Base-by-base conservation (phyloP, 2,113 vertebrate species). In the Circaetus cinerascens region DNA sequence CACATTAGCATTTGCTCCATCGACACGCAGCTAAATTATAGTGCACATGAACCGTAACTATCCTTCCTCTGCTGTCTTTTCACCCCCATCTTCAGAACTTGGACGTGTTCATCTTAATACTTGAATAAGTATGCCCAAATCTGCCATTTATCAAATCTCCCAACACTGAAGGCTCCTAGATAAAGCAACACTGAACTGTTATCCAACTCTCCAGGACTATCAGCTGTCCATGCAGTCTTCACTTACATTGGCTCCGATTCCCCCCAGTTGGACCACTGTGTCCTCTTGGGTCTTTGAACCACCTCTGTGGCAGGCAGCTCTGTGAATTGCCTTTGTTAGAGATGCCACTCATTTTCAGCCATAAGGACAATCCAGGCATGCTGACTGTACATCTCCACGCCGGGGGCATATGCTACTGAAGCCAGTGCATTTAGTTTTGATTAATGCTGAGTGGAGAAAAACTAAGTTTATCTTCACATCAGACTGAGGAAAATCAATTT, bases 41-140 rank as follows among this genome's bases (percentile, higher is more conserved):
- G 62, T 5, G 21, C 20, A 34, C 29, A 22, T 1, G 11, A 82
- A 46, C 16, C 1, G 1, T 1, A 72, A 46, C 4, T 41, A 59
- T 12, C 40, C 9, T 60, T 82, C 38, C 27, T n/a, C 32, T 74
- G 29, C 36, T 36, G 5, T 14, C 34, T 53, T 62, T 59, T 63
- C 51, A 77, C 4, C 11, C 15, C 1, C 8, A 21, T 21, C 36
- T 51, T 80, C 81, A 85, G 69, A 87, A 86, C 23, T 16, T 66
- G 55, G 40, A 43, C 11, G 26, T 20, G 26, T 29, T 38, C 51
- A 64, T 13, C 27, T n/a, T 25, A 36, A 50, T 48, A 46, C 21
- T 30, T 77, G 27, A 26, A 38, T 36, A 41, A 1, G 7, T 9
- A 38, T 11, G 26, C 40, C 71, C 63, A 60, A 46, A 64, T 41